phyloP scores from a whole-genome alignment of 1,140 invertebrate genomes.

The Aphidius ervi region DNA sequence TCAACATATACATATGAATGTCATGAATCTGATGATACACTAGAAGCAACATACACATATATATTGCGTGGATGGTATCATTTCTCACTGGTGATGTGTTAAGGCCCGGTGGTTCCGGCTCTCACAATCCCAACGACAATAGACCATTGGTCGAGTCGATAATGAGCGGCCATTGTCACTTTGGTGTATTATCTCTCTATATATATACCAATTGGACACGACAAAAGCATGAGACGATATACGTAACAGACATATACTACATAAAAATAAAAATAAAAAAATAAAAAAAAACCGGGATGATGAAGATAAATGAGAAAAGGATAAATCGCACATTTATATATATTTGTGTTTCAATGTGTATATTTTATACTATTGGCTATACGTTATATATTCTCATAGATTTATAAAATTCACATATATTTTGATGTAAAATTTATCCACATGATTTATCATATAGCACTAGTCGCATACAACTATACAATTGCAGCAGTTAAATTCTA shows the following conservation, averaged over 20 bases:
- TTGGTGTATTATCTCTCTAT: conserved; percentile 29
- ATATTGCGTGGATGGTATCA: conserved; percentile 32
- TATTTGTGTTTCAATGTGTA: not conserved
- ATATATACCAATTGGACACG: conserved; percentile 24
- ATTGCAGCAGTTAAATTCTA: conserved; percentile 1
- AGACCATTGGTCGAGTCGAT: conserved; percentile 48
- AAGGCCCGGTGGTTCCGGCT: conserved; percentile 44
- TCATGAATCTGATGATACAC: not conserved
- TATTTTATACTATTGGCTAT: not conserved
- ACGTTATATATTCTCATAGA: too few species aligned
- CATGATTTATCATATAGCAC: too few species aligned
- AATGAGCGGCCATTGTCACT: conserved; percentile 50
- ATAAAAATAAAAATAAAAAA: too few species aligned
- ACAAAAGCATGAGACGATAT: conserved; percentile 39
- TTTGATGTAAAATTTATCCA: not conserved
- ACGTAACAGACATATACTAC: conserved; percentile 24
- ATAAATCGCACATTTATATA: too few species aligned
- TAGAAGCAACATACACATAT: not conserved
- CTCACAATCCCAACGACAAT: conserved; percentile 45
- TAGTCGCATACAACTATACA: not conserved
- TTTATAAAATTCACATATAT: not conserved
- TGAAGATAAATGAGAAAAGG: too few species aligned
- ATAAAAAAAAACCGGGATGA: too few species aligned
- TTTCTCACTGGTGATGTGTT: conserved; percentile 37
- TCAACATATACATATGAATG: too few species aligned